Evolutionary conservation across 2,888 invertebrate species (phyloP).

Genomic region (Aporophyla lueneburgensis): DNA sequence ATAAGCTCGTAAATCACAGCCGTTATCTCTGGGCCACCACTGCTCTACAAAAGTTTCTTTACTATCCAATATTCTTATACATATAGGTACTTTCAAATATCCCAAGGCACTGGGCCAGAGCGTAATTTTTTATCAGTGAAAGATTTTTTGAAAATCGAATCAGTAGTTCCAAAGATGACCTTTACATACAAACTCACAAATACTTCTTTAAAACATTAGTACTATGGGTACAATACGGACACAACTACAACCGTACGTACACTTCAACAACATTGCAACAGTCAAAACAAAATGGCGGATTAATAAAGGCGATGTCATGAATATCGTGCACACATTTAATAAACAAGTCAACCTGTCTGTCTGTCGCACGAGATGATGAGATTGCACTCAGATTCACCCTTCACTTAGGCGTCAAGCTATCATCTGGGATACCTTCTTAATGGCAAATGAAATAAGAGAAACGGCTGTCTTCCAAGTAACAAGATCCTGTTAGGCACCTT

Average conservation of each 20-base stretch:
- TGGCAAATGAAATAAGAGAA: constrained; percentile 28
- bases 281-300: constrained; percentile 42
- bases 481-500: background rate
- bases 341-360: constrained; percentile 75
- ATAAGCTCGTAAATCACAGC: no score
- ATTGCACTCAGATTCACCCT: constrained; percentile 80
- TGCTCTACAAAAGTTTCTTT: no score
- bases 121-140: no score
- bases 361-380: constrained; percentile 80
- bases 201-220: no score
- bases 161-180: no score
- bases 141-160: no score
- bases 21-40: no score
- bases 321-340: constrained; percentile 68
- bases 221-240: no score
- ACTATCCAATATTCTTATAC: no score
- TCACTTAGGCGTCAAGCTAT: constrained; percentile 32
- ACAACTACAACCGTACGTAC: background rate
- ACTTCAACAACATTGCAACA: background rate
- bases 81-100: no score
- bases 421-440: constrained; percentile 20
- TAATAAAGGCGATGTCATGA: constrained; percentile 58
- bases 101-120: no score
- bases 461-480: constrained; percentile 1
- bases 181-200: no score